phyloP scores from a whole-genome alignment of 2,797 vertebrate species.

The Pogoniulus pusillus region DNA sequence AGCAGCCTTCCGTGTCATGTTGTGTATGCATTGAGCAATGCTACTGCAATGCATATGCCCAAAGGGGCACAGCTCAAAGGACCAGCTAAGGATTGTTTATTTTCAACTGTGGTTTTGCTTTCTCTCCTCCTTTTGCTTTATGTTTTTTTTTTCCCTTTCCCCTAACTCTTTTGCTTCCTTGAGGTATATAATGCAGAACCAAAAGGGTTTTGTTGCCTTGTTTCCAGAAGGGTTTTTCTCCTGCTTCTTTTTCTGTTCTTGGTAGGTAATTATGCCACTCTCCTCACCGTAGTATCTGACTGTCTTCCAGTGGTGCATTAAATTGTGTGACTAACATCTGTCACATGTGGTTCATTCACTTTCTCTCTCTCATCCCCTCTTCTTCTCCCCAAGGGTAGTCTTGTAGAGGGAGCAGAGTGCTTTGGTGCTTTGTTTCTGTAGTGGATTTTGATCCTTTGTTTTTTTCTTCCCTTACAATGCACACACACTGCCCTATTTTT shows the following conservation, averaged over 20 bases:
- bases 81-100: conserved; percentile 48
- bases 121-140: background rate
- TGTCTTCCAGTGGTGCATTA: conserved; percentile 68
- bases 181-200: background rate
- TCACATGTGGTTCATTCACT: conserved; percentile 63
- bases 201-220: background rate
- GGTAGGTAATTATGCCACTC: background rate
- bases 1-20: conserved; percentile 57
- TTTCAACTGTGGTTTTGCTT: background rate
- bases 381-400: conserved; percentile 52
- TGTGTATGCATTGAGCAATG: conserved; percentile 29
- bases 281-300: conserved; percentile 30
- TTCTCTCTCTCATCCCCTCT: conserved; percentile 32
- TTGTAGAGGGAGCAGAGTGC: background rate
- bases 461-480: background rate
- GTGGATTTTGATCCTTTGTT: conserved; percentile 20
- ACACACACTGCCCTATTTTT: conserved; percentile 43
- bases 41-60: conserved; percentile 44
- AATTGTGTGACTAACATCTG: conserved; percentile 68
- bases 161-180: background rate
- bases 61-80: conserved; percentile 38
- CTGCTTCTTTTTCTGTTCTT: conserved; percentile 15
- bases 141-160: no score
- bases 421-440: conserved; percentile 58
- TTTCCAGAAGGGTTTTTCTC: background rate